Conservation (phyloP, 2,113 vertebrate species). For the Pyrgilauda ruficollis region DNA sequence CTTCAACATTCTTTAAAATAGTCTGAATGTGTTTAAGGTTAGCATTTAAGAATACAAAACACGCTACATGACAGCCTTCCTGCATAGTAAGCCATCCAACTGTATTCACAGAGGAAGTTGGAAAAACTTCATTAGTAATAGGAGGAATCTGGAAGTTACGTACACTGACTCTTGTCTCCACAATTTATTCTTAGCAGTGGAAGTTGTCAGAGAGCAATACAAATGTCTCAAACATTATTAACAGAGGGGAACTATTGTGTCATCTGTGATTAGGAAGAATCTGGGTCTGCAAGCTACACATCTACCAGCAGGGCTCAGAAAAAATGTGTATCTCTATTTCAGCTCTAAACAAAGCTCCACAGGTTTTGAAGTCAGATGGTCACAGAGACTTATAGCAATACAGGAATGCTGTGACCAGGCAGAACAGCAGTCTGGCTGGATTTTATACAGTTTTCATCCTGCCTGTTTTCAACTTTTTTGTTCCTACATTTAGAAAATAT, state of each 20-base stretch:
- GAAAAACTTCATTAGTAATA: neutral
- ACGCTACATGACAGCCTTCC: neutral
- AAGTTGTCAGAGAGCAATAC: neutral
- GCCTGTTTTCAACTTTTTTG: neutral
- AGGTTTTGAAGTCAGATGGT: neutral
- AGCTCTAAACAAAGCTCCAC: neutral
- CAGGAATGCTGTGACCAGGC: neutral
- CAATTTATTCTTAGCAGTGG: neutral
- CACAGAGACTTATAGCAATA: neutral
- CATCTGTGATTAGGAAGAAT: neutral
- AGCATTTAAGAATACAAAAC: neutral
- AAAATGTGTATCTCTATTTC: neutral
- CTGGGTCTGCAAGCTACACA: neutral
- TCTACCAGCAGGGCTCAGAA: neutral
- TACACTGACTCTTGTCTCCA: neutral
- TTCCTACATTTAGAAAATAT: neutral
- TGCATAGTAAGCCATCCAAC: neutral
- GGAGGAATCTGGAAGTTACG: neutral
- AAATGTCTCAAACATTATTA: neutral
- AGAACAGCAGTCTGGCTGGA: neutral
- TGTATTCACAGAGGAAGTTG: neutral
- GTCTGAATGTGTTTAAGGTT: neutral
- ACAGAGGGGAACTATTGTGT: neutral
- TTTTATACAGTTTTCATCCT: neutral
- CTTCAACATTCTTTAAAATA: neutral